Evolutionary conservation across 2,888 invertebrate genomes (phyloP).

Genomic region (Yponomeuta plumbellus): DNA sequence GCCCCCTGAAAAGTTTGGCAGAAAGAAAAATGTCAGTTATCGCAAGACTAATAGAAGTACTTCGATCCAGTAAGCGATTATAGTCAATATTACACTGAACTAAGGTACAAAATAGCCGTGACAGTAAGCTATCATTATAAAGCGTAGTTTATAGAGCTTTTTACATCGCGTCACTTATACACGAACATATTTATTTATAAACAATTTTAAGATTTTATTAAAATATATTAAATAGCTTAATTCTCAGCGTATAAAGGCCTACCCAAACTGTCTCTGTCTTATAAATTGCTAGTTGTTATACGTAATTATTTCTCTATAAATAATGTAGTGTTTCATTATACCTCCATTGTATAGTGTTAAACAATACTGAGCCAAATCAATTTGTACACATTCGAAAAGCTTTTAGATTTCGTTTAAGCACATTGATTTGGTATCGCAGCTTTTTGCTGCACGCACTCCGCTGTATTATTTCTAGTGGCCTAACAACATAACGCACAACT

Average conservation of each 20-base stretch:
- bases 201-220: slow-evolving; percentile 1
- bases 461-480: background rate
- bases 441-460: background rate
- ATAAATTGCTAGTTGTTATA: slow-evolving; percentile 48
- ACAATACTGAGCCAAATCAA: slow-evolving; percentile 7
- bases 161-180: background rate
- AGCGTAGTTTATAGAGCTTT: slow-evolving; percentile 30
- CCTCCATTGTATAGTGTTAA: slow-evolving; percentile 1
- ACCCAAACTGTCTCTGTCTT: background rate
- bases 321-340: slow-evolving; percentile 35
- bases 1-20: too few relatives aligned
- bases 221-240: background rate
- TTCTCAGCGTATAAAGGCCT: background rate
- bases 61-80: background rate
- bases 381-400: background rate
- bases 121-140: slow-evolving; percentile 37
- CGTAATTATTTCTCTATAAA: slow-evolving; percentile 53
- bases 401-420: background rate
- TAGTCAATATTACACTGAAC: slow-evolving; percentile 29
- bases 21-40: too few relatives aligned
- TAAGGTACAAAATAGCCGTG: slow-evolving; percentile 57
- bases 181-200: slow-evolving; percentile 13
- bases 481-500: slow-evolving; percentile 31
- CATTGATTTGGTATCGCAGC: background rate
- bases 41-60: background rate